Conservation (phyloP, 1,140 invertebrate species). For the Heliconius hermathena region DNA sequence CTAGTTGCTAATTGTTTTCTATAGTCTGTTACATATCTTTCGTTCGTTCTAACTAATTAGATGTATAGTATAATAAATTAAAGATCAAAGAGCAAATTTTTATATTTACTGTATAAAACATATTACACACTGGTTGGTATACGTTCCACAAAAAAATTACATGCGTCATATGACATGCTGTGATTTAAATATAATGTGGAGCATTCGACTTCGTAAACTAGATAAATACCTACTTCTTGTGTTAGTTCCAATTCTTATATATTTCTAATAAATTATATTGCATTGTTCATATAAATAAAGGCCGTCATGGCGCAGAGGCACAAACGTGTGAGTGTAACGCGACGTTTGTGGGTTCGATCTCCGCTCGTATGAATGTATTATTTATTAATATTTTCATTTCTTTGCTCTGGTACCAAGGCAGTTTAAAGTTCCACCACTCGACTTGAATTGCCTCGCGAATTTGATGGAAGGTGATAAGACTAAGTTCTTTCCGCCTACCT, state of each 20-base stretch:
- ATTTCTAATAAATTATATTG: too few relatives aligned
- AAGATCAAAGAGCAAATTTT: conserved; percentile 6
- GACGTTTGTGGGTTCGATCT: too few relatives aligned
- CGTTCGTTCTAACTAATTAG: conserved; percentile 4
- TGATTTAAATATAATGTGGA: conserved; percentile 3
- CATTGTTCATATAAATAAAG: too few relatives aligned
- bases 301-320: too few relatives aligned
- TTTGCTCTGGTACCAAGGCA: too few relatives aligned
- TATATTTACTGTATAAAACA: conserved; percentile 13
- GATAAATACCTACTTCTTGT: not conserved
- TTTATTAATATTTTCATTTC: too few relatives aligned
- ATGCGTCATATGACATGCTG: conserved; percentile 9
- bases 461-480: too few relatives aligned
- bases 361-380: too few relatives aligned
- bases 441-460: too few relatives aligned
- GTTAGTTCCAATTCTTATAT: not conserved
- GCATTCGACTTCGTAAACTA: not conserved
- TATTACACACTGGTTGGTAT: not conserved
- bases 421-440: too few relatives aligned
- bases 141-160: not conserved
- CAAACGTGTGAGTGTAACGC: too few relatives aligned
- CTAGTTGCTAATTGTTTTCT: conserved; percentile 11
- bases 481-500: too few relatives aligned
- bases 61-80: conserved; percentile 11
- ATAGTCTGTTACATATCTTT: not conserved